Evolutionary conservation across 2,888 invertebrate genomes (phyloP), one percentile per base, ranked within the genome.

Genomic region (Dilophus febrilis): DNA sequence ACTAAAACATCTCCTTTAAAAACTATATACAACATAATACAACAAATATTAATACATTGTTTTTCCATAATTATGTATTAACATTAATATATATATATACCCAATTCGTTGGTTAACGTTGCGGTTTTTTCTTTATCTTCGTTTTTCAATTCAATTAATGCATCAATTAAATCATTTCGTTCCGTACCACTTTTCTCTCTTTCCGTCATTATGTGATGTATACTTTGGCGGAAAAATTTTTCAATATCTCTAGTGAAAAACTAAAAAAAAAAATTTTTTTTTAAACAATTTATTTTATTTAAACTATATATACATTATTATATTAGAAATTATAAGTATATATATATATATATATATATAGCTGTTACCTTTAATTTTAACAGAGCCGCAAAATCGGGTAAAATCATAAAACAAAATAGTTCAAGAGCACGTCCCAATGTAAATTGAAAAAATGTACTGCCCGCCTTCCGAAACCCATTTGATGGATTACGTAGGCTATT

Each of bases 101-200:
- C n/a, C n/a, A n/a, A n/a, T n/a, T n/a, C n/a, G n/a, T n/a, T n/a
- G n/a, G n/a, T n/a, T n/a, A n/a, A n/a, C n/a, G n/a, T 32, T 32
- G 13, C 8, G 7, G 12, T 16, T 18, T 37, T 37, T 10, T 18
- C 12, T 8, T 6, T 10, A 34, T 36, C 42, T 26, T 35, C 32
- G 36, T 58, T 53, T 26, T 57, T 63, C 6, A 68, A 43, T 2
- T 58, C 55, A 27, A 70, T 51, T 10, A 71, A 48, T 5, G 65
- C 47, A 46, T 70, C 69, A 19, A 71, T 59, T 1, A 70, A 55
- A 29, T 65, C 61, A 33, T 59, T 56, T 17, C 67, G 53, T 2
- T 52, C 56, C 7, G 51, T 45, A 6, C 63, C 62, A 2, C 57
- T 54, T 28, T 53, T 48, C 35, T 61, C 56, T 3, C 71, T 53